A percentile compares a stretch with the other conserved stretches of the same genome.
phyloP scores from a whole-genome alignment of 2,113 vertebrate species.

The Macquaria ambigua region DNA sequence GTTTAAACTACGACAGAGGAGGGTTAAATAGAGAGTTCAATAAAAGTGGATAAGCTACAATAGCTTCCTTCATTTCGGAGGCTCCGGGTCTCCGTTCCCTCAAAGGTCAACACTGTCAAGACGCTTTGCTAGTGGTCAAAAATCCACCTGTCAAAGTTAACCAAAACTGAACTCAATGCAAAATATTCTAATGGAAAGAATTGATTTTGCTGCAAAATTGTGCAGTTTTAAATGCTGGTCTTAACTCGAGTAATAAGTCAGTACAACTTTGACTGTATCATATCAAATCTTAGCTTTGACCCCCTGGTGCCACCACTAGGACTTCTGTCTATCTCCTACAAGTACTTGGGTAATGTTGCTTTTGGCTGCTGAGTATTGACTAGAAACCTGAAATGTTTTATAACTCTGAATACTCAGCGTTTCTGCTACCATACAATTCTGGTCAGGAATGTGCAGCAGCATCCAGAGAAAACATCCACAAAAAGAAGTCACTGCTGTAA shows the following conservation, averaged over 20 bases:
- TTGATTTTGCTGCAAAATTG: background rate
- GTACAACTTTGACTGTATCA: background rate
- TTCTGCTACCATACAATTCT: slow-evolving; percentile 16
- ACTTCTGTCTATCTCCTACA: background rate
- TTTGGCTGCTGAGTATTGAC: background rate
- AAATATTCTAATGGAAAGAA: background rate
- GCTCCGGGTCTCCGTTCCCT: background rate
- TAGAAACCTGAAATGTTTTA: slow-evolving; percentile 17
- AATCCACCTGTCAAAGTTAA: background rate
- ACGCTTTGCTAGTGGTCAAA: background rate
- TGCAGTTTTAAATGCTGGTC: background rate
- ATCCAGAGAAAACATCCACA: slow-evolving; percentile 49
- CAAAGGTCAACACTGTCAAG: background rate
- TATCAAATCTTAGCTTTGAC: background rate
- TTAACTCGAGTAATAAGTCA: background rate
- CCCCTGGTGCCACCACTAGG: background rate
- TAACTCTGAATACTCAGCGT: background rate
- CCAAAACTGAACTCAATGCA: background rate
- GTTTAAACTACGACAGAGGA: background rate
- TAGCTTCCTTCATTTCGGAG: background rate
- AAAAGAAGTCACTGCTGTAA: slow-evolving; percentile 43
- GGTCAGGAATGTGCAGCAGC: slow-evolving; percentile 27
- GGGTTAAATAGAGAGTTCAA: background rate
- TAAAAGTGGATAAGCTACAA: background rate
- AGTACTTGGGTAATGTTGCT: background rate